Evolutionary conservation across 2,888 invertebrate genomes (phyloP), one percentile per base, ranked within the genome.

Genomic region (Leucophenga maculata): DNA sequence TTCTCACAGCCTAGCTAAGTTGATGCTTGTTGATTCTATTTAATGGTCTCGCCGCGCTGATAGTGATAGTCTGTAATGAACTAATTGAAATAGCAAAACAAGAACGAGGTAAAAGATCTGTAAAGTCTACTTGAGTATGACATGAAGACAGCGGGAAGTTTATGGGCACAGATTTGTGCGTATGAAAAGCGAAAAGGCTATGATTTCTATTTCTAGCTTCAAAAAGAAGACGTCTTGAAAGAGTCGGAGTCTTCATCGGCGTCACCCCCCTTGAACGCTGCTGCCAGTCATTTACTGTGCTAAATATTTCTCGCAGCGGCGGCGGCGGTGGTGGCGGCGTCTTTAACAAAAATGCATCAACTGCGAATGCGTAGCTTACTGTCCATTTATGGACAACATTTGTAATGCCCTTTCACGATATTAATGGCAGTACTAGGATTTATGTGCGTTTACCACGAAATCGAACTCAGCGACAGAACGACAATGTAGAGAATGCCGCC

Each of bases 401-500:
- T 65, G 22, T 55, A 55, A 55, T 55, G 55, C 55, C 55, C 22
- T 50, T 31, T 48, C n/a, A 48, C 18, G 65, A 52, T 54, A 65
- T 52, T 54, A 32, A 65, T 54, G 54, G 54, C 54, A 65, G 54
- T 32, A 39, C 65, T 64, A 76, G 75, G 79, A 81, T 84, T 83
- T 81, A 84, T 83, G 83, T 78, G 79, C 69, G 48, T 60, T 69
- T 70, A 75, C 73, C 79, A 79, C 76, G 80, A 72, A 64, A 39
- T 64, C 22, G 1, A 13, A 14, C 31, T 22, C 31, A 14, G 26
- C 31, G 18, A 52, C 52, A 52, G 18, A 8, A 18, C 52, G 52
- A 16, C 4, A 18, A 18, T 20, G 52, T 20, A 18, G 14, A 16
- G 20, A 39, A 39, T 52, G 52, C 20, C 52, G 55, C 55, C 26